Percentiles rank a stretch among this genome's conserved stretches.
Evolutionary conservation across 1,140 invertebrate species (phyloP).

Genomic region (Tetramorium simillimum): DNA sequence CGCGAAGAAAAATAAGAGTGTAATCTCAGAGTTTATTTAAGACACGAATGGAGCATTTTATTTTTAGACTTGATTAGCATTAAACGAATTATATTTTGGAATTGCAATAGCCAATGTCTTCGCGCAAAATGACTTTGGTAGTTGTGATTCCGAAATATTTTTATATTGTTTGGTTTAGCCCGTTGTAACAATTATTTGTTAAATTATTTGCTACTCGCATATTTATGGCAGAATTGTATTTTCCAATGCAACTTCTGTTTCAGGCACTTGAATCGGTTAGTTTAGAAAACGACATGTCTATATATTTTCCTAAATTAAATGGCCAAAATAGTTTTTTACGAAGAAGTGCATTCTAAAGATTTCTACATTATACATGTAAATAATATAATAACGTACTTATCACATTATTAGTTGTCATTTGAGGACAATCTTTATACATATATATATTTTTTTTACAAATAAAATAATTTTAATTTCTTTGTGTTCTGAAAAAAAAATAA

Average conservation of each 20-base stretch:
- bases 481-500: not conserved
- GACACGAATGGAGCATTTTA: not conserved
- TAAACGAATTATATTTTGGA: not conserved
- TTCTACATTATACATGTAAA: not conserved
- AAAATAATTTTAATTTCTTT: not conserved
- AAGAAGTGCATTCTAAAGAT: not conserved
- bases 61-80: not conserved
- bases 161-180: not conserved
- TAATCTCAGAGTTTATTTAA: conserved; percentile 2
- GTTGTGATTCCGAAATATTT: not conserved
- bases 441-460: not conserved
- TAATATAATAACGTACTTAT: not conserved
- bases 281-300: not conserved
- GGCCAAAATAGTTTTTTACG: not conserved
- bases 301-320: not conserved
- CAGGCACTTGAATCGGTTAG: not conserved
- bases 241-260: not conserved
- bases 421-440: not conserved
- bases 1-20: not conserved
- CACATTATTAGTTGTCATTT: not conserved
- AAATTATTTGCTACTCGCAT: not conserved
- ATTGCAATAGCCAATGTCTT: not conserved
- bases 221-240: not conserved
- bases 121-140: not conserved
- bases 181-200: not conserved